phyloP scores from a whole-genome alignment of 2,888 invertebrate species.

The Polietes domitor region DNA sequence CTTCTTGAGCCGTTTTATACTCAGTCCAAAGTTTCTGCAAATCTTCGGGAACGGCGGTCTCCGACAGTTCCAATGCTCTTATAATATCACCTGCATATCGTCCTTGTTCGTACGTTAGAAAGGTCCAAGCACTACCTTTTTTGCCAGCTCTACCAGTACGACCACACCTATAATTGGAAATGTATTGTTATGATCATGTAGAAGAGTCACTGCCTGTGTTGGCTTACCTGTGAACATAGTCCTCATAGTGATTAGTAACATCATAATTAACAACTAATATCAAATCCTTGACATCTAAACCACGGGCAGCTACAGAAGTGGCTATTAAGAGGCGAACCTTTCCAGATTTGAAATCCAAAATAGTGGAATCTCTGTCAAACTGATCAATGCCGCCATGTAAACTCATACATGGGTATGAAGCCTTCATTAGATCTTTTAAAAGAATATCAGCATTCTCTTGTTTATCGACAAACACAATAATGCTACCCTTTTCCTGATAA shows the following conservation, averaged over 20 bases:
- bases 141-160: constrained; percentile 95
- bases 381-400: constrained; percentile 99
- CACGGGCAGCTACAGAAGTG: constrained; percentile 98
- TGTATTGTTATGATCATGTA: not conserved
- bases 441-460: constrained; percentile 98
- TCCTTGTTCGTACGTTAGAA: constrained; percentile 96
- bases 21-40: constrained; percentile 91
- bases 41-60: constrained; percentile 88
- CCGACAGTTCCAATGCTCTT: constrained; percentile 94
- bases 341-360: constrained; percentile 97
- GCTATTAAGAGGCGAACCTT: constrained; percentile 96
- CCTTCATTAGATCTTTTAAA: constrained; percentile 96
- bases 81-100: constrained; percentile 96
- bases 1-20: constrained; percentile 94
- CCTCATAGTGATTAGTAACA: constrained; percentile 99
- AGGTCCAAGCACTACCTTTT: constrained; percentile 98
- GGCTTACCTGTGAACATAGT: constrained; percentile 93
- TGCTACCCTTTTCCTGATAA: constrained; percentile 94
- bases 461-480: constrained; percentile 98
- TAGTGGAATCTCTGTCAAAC: constrained; percentile 98
- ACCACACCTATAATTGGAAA: constrained; percentile 86
- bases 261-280: constrained; percentile 99
- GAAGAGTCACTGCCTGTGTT: not conserved
- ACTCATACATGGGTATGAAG: constrained; percentile 97
- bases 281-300: constrained; percentile 98